phyloP scores from a whole-genome alignment of 1,140 invertebrate species.

The Hydropsyche tenuis region DNA sequence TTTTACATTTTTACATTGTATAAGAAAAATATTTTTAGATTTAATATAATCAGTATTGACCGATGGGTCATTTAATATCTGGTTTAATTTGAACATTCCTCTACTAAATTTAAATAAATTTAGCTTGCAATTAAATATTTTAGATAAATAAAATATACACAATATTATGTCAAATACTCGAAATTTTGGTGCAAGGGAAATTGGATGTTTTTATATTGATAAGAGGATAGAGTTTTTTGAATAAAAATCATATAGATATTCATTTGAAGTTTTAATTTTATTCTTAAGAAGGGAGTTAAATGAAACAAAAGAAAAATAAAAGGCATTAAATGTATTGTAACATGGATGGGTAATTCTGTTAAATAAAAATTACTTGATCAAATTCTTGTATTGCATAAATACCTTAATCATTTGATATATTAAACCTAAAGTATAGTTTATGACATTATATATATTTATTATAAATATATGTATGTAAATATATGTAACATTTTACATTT shows the following conservation, averaged over 20 bases:
- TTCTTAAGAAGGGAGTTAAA: constrained; percentile 30
- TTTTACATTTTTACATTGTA: too few species aligned
- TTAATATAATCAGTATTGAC: too few species aligned
- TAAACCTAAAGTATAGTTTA: constrained; percentile 49
- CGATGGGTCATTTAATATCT: too few species aligned
- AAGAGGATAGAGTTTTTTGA: background rate
- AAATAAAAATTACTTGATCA: constrained; percentile 46
- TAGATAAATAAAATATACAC: too few species aligned
- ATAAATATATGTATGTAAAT: constrained; percentile 34
- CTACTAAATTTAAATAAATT: too few species aligned
- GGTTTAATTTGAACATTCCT: too few species aligned
- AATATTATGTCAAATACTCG: too few species aligned
- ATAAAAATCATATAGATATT: background rate
- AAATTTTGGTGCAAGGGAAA: background rate
- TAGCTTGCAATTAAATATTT: too few species aligned
- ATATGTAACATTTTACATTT: constrained; percentile 48
- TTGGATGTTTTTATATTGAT: background rate
- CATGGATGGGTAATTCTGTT: constrained; percentile 49
- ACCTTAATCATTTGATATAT: constrained; percentile 46
- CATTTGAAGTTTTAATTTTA: background rate
- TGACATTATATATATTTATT: constrained; percentile 48
- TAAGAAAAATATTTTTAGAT: too few species aligned
- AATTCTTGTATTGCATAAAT: constrained; percentile 48
- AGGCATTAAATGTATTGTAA: constrained; percentile 49
- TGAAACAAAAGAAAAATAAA: constrained; percentile 42